Conservation (phyloP, 2,113 vertebrate species). For the Acanthochromis polyacanthus region DNA sequence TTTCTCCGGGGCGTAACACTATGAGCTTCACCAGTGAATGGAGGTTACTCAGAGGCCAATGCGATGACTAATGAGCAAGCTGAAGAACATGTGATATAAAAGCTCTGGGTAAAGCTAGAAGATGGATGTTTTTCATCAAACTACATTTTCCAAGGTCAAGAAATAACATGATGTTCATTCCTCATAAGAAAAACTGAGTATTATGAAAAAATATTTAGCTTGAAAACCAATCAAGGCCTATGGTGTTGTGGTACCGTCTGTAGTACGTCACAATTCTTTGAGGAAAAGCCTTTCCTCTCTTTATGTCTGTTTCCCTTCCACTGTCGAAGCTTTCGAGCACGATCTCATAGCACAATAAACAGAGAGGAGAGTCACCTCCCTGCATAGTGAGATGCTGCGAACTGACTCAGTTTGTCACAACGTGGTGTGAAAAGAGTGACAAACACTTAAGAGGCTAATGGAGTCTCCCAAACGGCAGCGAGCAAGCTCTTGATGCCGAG, state of each 20-base stretch:
- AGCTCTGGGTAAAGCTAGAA: not conserved
- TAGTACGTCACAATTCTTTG: not conserved
- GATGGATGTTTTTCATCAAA: not conserved
- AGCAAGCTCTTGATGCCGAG: not conserved
- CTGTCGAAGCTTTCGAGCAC: not conserved
- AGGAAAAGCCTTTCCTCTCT: not conserved
- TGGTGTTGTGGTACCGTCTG: not conserved
- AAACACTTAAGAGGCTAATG: conserved; percentile 28
- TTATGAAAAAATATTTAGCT: too few species aligned
- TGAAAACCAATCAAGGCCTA: too few species aligned
- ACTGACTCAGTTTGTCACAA: conserved; percentile 31
- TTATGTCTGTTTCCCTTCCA: conserved; percentile 1
- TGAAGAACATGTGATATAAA: not conserved
- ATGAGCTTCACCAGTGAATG: too few species aligned
- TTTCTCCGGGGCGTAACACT: too few species aligned
- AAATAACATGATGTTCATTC: not conserved
- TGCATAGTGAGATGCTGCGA: not conserved
- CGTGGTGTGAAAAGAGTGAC: conserved; percentile 22
- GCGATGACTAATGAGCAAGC: too few species aligned
- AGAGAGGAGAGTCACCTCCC: not conserved
- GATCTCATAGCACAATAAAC: not conserved
- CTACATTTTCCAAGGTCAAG: not conserved
- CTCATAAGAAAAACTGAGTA: not conserved
- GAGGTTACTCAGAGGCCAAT: too few species aligned
- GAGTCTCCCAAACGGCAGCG: conserved; percentile 10